phyloP scores from a whole-genome alignment of 1,140 invertebrate genomes.

The Camponotus pennsylvanicus region DNA sequence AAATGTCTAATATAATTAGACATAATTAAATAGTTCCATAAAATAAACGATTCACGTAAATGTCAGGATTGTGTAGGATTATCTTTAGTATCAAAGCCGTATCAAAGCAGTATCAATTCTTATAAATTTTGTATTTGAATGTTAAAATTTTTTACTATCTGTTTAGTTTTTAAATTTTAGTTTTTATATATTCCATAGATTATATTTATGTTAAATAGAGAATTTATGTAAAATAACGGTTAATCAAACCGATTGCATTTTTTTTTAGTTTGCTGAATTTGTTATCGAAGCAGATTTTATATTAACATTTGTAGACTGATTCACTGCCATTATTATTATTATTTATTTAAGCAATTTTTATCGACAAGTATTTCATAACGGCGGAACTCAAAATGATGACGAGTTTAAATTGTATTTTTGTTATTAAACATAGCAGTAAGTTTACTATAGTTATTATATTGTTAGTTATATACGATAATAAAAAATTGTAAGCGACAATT shows the following conservation, averaged over 20 bases:
- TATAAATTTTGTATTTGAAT: background rate
- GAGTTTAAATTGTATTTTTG: background rate
- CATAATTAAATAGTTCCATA: background rate
- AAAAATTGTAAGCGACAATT: background rate
- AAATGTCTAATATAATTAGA: conserved; percentile 5
- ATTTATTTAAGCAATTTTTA: conserved; percentile 5
- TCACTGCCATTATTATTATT: conserved; percentile 57
- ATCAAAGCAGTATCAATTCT: conserved; percentile 16
- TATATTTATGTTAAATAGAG: conserved; percentile 27
- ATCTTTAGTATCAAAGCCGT: background rate
- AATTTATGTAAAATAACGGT: background rate
- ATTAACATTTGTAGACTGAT: conserved; percentile 53
- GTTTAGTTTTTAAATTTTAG: background rate
- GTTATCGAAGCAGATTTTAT: conserved; percentile 8
- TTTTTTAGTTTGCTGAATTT: conserved; percentile 10
- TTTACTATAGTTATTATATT: background rate
- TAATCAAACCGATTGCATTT: background rate
- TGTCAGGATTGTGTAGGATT: background rate
- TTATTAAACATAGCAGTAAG: conserved; percentile 21
- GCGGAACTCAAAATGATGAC: background rate
- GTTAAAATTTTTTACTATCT: background rate
- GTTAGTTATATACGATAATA: background rate
- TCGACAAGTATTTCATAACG: background rate
- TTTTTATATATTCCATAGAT: conserved; percentile 20
- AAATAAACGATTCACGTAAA: background rate